phyloP scores from a whole-genome alignment of 2,888 invertebrate species.

The Flexamia atlantica region DNA sequence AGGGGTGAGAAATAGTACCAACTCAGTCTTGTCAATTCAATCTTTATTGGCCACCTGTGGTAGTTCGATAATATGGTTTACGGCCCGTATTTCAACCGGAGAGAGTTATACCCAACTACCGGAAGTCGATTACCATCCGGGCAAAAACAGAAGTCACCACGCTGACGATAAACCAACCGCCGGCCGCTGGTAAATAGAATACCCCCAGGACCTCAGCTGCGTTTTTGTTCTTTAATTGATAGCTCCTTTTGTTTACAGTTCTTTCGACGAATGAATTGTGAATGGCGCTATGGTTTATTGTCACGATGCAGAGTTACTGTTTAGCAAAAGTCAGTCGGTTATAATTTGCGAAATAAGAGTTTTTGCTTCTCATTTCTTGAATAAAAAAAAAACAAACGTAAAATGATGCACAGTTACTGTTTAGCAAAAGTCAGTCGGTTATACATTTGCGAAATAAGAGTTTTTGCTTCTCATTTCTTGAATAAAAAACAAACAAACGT shows the following conservation, averaged over 20 bases:
- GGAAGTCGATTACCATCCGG: constrained; percentile 37
- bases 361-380: no score
- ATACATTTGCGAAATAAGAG: no score
- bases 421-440: no score
- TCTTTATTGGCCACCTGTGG: constrained; percentile 58
- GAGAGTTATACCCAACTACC: constrained; percentile 28
- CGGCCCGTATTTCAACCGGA: constrained; percentile 28
- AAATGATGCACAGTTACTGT: no score
- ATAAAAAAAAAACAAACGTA: no score
- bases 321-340: no score
- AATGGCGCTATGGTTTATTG: no score
- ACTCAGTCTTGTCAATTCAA: constrained; percentile 56
- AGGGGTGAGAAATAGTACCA: constrained; percentile 44
- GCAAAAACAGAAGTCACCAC: constrained; percentile 51
- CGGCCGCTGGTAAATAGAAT: constrained; percentile 30
- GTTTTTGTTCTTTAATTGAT: constrained; percentile 3
- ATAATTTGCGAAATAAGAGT: no score
- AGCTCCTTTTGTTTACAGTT: background rate
- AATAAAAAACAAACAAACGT: no score
- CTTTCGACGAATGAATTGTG: background rate
- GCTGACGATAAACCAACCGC: constrained; percentile 15
- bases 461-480: no score
- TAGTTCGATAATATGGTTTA: constrained; percentile 46
- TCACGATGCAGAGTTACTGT: no score
- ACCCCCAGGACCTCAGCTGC: background rate